Base-by-base conservation (phyloP, 2,888 invertebrate species). In the Agrotis clavis region DNA sequence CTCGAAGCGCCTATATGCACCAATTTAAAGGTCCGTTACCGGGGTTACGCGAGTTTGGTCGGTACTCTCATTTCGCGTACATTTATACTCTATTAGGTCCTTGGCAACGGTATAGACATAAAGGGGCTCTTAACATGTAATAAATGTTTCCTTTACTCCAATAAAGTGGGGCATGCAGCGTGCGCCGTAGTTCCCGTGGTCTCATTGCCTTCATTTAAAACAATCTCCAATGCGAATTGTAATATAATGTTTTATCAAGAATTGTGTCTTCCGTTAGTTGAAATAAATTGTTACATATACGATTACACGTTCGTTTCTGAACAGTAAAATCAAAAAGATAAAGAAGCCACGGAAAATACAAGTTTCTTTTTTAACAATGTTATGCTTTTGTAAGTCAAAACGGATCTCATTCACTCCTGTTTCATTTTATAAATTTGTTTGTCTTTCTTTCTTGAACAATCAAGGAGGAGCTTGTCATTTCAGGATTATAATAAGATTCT, bases 71-170 rank as follows among this genome's bases (percentile, higher is more conserved):
- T 86, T 88, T 78, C 77, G 81, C 59, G 76, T 77, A 83, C 80
- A 84, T 81, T 85, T 81, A 78, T 88, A 88, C 87, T 88, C 84
- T 90, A 90, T 91, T 90, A 91, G 86, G 87, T 90, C 87, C 90
- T 93, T 93, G 93, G 92, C 92, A 94, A 86, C 88, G 83, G 88
- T 90, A 92, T 90, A 92, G 92, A 92, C 92, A 90, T 93, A 92
- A 94, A 91, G 91, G 87, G 91, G 91, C 90, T 91, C 91, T 93
- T 94, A 93, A 91, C 92, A 92, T 93, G 92, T 94, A 91, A 93
- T 94, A 93, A 94, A 94, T 93, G 92, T 93, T 92, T 92, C 91
- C 91, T 91, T 90, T 90, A 90, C 88, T 90, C 88, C 90, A 88
- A 92, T 92, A 92, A 93, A 94, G 87, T 92, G 91, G 90, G 88